Evolutionary conservation across 2,797 vertebrate species (phyloP).

Genomic region (Thaleichthys pacificus): DNA sequence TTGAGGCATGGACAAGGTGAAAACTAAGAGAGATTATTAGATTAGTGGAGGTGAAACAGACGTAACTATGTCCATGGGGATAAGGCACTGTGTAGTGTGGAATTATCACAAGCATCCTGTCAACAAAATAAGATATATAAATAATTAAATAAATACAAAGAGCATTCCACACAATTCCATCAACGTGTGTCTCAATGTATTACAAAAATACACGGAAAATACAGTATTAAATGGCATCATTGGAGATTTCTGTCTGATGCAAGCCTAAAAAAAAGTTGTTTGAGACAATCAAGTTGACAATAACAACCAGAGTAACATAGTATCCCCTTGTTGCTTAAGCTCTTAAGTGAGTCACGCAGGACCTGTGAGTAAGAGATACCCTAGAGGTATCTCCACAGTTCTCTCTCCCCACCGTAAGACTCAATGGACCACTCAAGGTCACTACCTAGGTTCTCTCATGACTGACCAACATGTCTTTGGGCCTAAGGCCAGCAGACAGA

Average conservation of each 20-base stretch:
- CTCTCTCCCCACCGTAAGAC: slow-evolving; percentile 49
- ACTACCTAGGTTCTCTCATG: slow-evolving; percentile 63
- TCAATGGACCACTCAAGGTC: slow-evolving; percentile 70
- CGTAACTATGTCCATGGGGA: slow-evolving; percentile 48
- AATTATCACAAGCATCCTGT: slow-evolving; percentile 23
- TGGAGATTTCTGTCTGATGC: background rate
- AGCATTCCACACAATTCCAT: background rate
- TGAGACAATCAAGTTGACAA: slow-evolving; percentile 29
- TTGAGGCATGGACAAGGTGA: slow-evolving; percentile 81
- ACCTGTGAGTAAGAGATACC: slow-evolving; percentile 54
- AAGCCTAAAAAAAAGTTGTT: background rate
- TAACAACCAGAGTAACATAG: slow-evolving; percentile 35
- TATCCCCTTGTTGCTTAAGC: slow-evolving; percentile 43
- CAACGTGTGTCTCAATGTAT: background rate
- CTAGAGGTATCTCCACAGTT: slow-evolving; percentile 36
- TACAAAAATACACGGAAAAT: background rate
- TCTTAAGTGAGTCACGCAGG: slow-evolving; percentile 58
- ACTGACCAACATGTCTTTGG: slow-evolving; percentile 63
- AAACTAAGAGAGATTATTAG: slow-evolving; percentile 83
- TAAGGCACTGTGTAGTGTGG: slow-evolving; percentile 35
- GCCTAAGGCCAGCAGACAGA: slow-evolving; percentile 65
- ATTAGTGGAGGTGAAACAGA: slow-evolving; percentile 76
- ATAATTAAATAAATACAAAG: background rate
- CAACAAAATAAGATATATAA: background rate
- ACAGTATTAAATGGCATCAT: background rate